Percentiles rank a stretch among this genome's conserved stretches.
phyloP scores from a whole-genome alignment of 1,140 invertebrate species.

The Temnothorax nylanderi region DNA sequence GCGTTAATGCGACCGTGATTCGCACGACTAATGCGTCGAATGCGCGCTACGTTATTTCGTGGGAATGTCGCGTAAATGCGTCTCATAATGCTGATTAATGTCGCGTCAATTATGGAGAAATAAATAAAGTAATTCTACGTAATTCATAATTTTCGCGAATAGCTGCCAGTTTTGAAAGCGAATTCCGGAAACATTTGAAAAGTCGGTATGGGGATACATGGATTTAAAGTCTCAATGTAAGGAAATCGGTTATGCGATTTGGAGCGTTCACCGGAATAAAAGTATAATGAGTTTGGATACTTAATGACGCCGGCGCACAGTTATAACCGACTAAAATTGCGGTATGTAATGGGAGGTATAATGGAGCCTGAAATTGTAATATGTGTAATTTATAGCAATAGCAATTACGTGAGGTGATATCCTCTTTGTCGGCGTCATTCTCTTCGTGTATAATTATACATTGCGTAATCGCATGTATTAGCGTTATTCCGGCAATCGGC shows the following conservation, averaged over 20 bases:
- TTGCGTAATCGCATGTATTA: conserved; percentile 48
- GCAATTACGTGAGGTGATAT: conserved; percentile 57
- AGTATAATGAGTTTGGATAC: conserved; percentile 54
- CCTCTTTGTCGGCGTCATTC: conserved; percentile 47
- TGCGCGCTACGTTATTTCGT: background rate
- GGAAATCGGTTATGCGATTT: conserved; percentile 8
- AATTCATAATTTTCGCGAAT: background rate
- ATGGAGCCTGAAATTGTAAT: conserved; percentile 58
- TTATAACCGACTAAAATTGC: conserved; percentile 52
- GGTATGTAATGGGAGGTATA: conserved; percentile 45
- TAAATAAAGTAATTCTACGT: background rate
- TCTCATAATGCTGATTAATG: background rate
- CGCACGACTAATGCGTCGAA: background rate
- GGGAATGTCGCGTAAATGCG: background rate
- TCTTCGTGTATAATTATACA: conserved; percentile 46
- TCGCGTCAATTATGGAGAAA: background rate
- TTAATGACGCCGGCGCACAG: conserved; percentile 39
- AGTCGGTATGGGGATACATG: background rate
- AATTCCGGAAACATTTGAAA: background rate
- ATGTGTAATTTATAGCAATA: conserved; percentile 58
- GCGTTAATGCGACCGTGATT: conserved; percentile 27
- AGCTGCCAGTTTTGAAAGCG: background rate
- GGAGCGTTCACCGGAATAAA: conserved; percentile 6
- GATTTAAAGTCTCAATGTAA: background rate
- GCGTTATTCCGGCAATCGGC: conserved; percentile 35